Evolutionary conservation across 1,140 invertebrate species (phyloP).

Genomic region (Heliconius melpomene): DNA sequence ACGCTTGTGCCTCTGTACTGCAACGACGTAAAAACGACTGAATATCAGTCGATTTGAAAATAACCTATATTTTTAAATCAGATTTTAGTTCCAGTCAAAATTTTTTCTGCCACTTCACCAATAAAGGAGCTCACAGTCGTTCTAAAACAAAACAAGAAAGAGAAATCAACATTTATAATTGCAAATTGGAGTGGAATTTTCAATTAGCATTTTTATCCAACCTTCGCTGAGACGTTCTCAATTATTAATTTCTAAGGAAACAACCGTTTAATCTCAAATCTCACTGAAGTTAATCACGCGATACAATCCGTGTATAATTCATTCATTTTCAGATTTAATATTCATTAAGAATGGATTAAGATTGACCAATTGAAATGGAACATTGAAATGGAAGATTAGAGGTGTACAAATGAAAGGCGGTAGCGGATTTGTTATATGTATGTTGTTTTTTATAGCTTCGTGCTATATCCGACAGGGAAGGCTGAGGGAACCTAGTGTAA

Average conservation of each 20-base stretch:
- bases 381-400: constrained; percentile 17
- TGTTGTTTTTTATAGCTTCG: too few species aligned
- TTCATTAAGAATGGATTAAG: constrained; percentile 26
- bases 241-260: constrained; percentile 16
- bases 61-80: too few species aligned
- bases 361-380: constrained; percentile 21
- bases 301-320: constrained; percentile 18
- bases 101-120: too few species aligned
- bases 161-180: not conserved
- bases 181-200: too few species aligned
- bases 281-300: constrained; percentile 13
- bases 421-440: not conserved
- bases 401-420: not conserved
- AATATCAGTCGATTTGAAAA: too few species aligned
- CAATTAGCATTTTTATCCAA: not conserved
- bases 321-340: constrained; percentile 25
- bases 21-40: too few species aligned
- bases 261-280: constrained; percentile 13
- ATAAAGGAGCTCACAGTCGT: too few species aligned
- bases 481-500: not conserved
- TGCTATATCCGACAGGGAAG: too few species aligned
- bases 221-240: not conserved
- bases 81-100: too few species aligned
- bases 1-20: too few species aligned
- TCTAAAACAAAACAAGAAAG: not conserved